Evolutionary conservation across 2,888 invertebrate species (phyloP).

Genomic region (Leucoptera coffeella): DNA sequence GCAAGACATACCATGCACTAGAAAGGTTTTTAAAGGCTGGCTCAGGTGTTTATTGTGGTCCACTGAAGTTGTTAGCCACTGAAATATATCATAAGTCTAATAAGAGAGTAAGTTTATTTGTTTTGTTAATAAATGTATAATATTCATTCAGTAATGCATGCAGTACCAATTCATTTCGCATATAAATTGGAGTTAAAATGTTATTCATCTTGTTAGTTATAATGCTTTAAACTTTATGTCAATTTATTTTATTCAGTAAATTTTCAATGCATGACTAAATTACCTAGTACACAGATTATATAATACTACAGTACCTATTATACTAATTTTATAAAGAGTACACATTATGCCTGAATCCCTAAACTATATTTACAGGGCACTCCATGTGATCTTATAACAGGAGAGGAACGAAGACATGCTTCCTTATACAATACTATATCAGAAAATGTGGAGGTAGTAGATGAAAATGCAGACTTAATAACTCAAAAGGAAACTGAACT

Average conservation of each 20-base stretch:
- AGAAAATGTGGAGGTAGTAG: slow-evolving; percentile 12
- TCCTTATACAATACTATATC: slow-evolving; percentile 31
- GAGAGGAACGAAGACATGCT: slow-evolving; percentile 84
- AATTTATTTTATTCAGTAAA: too few species aligned
- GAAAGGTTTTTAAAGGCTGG: slow-evolving; percentile 80
- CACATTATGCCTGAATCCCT: too few species aligned
- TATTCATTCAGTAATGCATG: too few species aligned
- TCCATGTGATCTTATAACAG: slow-evolving; percentile 93
- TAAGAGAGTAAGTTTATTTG: slow-evolving; percentile 67
- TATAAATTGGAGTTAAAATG: too few species aligned
- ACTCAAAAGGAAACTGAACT: slow-evolving; percentile 43
- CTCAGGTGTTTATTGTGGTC: slow-evolving; percentile 96
- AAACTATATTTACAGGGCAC: slow-evolving; percentile 82
- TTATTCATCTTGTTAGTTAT: too few species aligned
- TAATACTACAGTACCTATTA: too few species aligned
- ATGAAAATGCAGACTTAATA: slow-evolving; percentile 11
- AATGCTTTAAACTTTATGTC: too few species aligned
- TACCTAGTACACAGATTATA: too few species aligned
- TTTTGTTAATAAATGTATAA: too few species aligned
- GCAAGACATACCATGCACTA: slow-evolving; percentile 95
- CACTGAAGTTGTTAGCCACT: slow-evolving; percentile 86
- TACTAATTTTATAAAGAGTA: too few species aligned
- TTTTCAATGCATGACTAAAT: too few species aligned
- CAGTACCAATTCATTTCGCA: too few species aligned
- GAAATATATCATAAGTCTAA: slow-evolving; percentile 93